Evolutionary conservation across 2,797 vertebrate genomes (phyloP), one percentile per base, ranked within the genome.

Genomic region (Chaenodraco wilsoni): DNA sequence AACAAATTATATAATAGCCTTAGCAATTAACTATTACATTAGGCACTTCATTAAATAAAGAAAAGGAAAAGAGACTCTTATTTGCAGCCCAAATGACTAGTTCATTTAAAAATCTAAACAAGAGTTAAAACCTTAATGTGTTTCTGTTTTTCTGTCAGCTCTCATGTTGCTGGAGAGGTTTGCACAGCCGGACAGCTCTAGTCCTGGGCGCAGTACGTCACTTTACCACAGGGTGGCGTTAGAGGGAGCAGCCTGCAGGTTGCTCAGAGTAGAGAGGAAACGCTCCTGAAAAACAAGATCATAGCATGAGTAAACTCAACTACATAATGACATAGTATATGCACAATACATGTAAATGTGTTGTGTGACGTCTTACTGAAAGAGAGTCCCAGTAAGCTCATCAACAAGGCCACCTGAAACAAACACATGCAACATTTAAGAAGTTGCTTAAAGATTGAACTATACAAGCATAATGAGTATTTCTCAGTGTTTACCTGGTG

Each of bases 341-440:
- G 12, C 15, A 44, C 3, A 27, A 9, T 27, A 15, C 37, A 43
- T 14, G 37, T 44, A 0, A n/a, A 0, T 45, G 14, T 64, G 3
- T 33, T 37, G 43, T 40, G 27, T 49, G 5, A 62, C 27, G 19
- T 77, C 95, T 95, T 91, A 96, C 95, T 94, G 87, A 78, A 93
- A 95, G 65, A 96, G 69, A 23, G 94, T 93, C 43, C 93, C 93
- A 7, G 93, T 92, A 12, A 95, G 55, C 63, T 95, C 93, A 77
- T 96, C 95, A 54, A 96, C 72, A 52, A 95, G 77, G 69, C 95
- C 94, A 23, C 95, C 95, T 96, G 72, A 79, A 72, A 37, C 55
- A 74, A 61, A 50, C 9, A 49, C 2, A 27, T 27, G 27, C 27
- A 27, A 27, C 27, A 54, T 16, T 68, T 45, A 52, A 56, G 33